Conservation (phyloP, 2,888 invertebrate species). For the Muschampia plurimacula region DNA sequence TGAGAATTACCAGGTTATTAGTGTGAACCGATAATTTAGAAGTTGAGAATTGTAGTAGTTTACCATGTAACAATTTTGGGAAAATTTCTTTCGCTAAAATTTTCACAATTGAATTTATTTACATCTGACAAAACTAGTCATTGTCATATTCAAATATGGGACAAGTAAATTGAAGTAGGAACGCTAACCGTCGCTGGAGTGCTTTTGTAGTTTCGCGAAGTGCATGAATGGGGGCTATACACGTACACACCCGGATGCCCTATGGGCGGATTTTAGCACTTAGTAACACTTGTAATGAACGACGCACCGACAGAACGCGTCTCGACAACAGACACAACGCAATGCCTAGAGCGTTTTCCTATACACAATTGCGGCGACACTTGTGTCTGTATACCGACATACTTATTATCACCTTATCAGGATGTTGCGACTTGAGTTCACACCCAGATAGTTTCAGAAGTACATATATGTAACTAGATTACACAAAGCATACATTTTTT, state of each 20-base stretch:
- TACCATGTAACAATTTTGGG: no score
- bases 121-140: no score
- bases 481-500: constrained; percentile 1
- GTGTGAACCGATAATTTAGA: no score
- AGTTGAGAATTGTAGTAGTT: no score
- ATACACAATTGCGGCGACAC: constrained; percentile 5
- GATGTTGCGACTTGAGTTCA: constrained; percentile 32
- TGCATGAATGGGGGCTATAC: constrained; percentile 15
- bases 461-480: background rate
- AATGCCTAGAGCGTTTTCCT: constrained; percentile 5
- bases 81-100: no score
- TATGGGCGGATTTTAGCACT: constrained; percentile 26
- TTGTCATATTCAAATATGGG: no score
- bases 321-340: constrained; percentile 8
- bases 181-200: background rate
- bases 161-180: background rate
- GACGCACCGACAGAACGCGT: constrained; percentile 9
- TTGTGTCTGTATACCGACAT: constrained; percentile 2
- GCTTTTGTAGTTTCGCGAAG: background rate
- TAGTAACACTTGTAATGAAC: constrained; percentile 14
- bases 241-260: constrained; percentile 17
- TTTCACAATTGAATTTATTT: no score
- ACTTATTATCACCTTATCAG: constrained; percentile 34
- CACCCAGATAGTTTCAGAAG: constrained; percentile 10
- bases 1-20: no score